phyloP scores from a whole-genome alignment of 2,797 vertebrate species.

The Threskiornis aethiopicus region DNA sequence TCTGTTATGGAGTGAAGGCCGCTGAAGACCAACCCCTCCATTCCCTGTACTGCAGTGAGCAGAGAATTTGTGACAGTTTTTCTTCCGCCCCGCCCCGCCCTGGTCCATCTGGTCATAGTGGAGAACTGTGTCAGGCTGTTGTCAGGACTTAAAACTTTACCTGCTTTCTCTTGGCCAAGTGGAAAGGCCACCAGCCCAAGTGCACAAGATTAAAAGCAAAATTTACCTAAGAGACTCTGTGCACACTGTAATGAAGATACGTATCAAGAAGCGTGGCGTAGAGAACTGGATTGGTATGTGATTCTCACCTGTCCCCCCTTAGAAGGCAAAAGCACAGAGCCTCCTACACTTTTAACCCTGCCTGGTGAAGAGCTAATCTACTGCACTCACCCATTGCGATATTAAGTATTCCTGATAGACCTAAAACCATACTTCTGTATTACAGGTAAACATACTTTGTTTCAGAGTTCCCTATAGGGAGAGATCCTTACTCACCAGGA shows the following conservation, averaged over 20 bases:
- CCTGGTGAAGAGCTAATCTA: neutral
- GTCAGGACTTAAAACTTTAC: neutral
- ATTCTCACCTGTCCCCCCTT: neutral
- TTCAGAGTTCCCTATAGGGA: neutral
- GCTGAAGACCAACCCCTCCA: neutral
- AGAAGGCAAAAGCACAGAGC: neutral
- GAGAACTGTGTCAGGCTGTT: neutral
- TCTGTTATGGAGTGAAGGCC: neutral
- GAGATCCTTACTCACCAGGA: neutral
- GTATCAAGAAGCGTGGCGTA: neutral
- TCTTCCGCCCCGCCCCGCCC: neutral
- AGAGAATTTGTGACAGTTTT: neutral
- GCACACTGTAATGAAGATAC: neutral
- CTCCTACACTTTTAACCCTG: neutral
- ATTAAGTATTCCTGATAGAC: neutral
- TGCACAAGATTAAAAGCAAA: neutral
- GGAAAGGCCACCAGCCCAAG: neutral
- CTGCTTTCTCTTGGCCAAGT: neutral
- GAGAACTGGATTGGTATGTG: neutral
- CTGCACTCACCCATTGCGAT: neutral
- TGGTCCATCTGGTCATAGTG: neutral
- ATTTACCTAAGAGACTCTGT: neutral
- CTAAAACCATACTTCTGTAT: neutral
- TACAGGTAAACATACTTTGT: neutral
- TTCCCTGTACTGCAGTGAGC: neutral